Base-by-base conservation (phyloP, 2,888 invertebrate species). In the Deilephila elpenor region DNA sequence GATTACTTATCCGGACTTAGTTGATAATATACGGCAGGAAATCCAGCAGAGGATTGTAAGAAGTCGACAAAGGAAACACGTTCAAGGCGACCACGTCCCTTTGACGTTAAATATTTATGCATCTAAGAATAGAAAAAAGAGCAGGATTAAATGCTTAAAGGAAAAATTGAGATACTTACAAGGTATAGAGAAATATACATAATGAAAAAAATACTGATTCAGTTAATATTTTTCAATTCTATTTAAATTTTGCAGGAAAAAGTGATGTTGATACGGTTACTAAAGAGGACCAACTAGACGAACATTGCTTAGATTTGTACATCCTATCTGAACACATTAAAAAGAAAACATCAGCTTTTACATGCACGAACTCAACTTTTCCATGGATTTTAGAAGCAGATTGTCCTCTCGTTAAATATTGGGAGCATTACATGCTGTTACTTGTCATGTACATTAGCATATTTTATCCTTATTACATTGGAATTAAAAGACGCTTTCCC, bases 381-480 rank as follows among this genome's bases (percentile, higher is more conserved):
- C 95, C 95, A 7, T 95, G 95, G 94, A 93, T 95, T 75, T 81
- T 95, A 70, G 93, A 94, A 82, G 87, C 90, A 0, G 87, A 94
- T 32, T 93, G 94, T 72, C 84, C 87, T 32, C 86, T 95, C 3
- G 91, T 93, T 7, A 91, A 89, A 82, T 91, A 91, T 75, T 95
- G 95, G 95, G 92, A 95, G 77, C 74, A 90, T 29, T 90, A 90
- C 70, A 94, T 95, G 87, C 85, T 95, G 2, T 73, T 84, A 7
- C 81, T 93, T 32, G 92, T 95, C 37, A 84, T 91, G 29, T 91
- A 91, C 70, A 87, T 95, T 37, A 93, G 93, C 76, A 75, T 95
- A 19, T 78, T 90, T 1, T 95, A 94, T 81, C 95, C 95, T 1
- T 95, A 95, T 80, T 94, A 88, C 72, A 94, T 95, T 59, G 93